A percentile compares a stretch with the other conserved stretches of the same genome.
phyloP scores from a whole-genome alignment of 2,113 vertebrate species.

The Chaetodon auriga region DNA sequence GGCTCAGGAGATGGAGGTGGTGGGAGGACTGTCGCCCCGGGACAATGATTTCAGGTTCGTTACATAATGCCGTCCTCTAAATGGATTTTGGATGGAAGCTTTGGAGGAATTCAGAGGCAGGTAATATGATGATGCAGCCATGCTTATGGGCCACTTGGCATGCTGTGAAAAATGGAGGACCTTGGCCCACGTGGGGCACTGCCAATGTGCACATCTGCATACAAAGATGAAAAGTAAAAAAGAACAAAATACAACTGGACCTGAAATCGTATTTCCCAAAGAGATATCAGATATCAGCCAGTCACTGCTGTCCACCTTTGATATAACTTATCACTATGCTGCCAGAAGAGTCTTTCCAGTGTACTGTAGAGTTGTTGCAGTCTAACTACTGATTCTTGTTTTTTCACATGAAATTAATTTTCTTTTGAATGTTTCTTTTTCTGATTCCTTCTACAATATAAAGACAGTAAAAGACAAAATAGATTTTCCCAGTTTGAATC shows the following conservation, averaged over 20 bases:
- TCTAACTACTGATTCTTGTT: no score
- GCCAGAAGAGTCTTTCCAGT: no score
- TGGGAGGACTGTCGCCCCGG: slow-evolving; percentile 36
- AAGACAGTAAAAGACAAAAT: no score
- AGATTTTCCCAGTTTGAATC: no score
- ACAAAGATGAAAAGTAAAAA: not conserved
- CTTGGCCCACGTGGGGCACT: slow-evolving; percentile 8
- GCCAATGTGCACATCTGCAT: slow-evolving; percentile 11
- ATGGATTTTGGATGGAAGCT: slow-evolving; percentile 19
- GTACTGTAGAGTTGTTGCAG: no score
- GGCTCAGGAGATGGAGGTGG: slow-evolving; percentile 27
- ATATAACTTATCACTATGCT: no score
- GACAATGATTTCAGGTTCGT: slow-evolving; percentile 34
- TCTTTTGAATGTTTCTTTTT: no score
- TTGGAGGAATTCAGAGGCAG: slow-evolving; percentile 22
- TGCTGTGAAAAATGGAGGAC: slow-evolving; percentile 16
- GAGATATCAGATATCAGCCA: not conserved
- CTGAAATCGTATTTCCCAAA: not conserved
- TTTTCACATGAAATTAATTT: no score
- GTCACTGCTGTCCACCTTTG: not conserved
- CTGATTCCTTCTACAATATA: no score
- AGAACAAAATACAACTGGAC: not conserved
- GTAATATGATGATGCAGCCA: slow-evolving; percentile 23
- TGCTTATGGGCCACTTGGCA: slow-evolving; percentile 8
- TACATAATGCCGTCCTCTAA: slow-evolving; percentile 11